These are phyloP conservation scores for Salticus scenicus DNA, from an alignment of 2,888 invertebrate genomes.

Conservation along the genomic window DNA sequence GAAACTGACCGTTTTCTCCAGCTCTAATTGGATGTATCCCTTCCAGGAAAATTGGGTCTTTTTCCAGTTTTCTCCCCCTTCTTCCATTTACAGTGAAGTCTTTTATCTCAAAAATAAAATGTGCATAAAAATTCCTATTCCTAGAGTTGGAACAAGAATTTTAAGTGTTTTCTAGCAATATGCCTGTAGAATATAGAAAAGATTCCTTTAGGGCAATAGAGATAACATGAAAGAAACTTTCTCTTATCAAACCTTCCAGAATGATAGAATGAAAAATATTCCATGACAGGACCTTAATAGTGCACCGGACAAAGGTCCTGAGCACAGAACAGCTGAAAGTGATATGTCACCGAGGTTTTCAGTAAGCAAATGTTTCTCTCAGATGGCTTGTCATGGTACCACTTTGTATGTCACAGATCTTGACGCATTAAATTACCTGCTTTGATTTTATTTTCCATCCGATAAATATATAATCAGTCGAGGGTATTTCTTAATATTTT, in stretches of 20 bases:
- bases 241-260: too few relatives aligned
- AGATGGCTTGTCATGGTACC: neutral
- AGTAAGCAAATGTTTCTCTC: neutral
- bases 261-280: conserved; percentile 27
- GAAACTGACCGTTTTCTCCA: neutral
- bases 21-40: neutral
- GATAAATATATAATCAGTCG: too few relatives aligned
- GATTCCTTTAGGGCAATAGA: neutral
- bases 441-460: neutral
- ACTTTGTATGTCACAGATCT: neutral
- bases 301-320: conserved; percentile 46
- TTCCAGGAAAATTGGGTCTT: neutral
- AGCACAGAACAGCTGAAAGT: conserved; percentile 28
- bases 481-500: too few relatives aligned
- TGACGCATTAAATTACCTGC: neutral
- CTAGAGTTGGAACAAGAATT: neutral
- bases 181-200: neutral
- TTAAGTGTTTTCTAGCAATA: too few relatives aligned
- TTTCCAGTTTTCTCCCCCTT: neutral
- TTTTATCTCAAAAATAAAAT: neutral
- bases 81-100: neutral
- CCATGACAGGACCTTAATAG: conserved; percentile 41
- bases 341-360: neutral
- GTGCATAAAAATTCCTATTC: neutral
- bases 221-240: too few relatives aligned